Conservation (phyloP, 2,888 invertebrate species). For the Argyresthia goedartella region DNA sequence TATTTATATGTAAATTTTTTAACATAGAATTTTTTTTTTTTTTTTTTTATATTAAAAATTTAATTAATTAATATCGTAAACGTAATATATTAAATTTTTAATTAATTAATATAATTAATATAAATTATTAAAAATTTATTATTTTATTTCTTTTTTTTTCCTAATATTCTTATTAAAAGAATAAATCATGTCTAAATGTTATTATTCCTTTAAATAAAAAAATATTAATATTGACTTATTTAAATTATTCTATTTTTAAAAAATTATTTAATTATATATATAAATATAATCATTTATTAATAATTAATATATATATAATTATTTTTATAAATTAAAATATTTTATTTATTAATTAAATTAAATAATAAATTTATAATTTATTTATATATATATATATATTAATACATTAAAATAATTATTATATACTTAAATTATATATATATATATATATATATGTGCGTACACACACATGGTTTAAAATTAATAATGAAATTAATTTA, state of each 20-base stretch:
- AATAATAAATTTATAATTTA: conserved; percentile 12
- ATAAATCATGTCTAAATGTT: conserved; percentile 14
- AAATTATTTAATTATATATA: conserved; percentile 15
- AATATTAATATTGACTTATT: conserved; percentile 23
- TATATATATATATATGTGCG: neutral
- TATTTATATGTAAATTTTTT: conserved; percentile 26
- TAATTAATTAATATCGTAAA: conserved; percentile 11
- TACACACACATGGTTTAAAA: conserved; percentile 4
- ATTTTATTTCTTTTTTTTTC: conserved; percentile 10
- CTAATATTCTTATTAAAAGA: conserved; percentile 9
- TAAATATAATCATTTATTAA: neutral
- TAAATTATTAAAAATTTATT: conserved; percentile 16
- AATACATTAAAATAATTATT: conserved; percentile 22
- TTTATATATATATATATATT: conserved; percentile 19
- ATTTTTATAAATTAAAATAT: conserved; percentile 16
- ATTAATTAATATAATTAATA: conserved; percentile 10
- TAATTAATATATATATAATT: conserved; percentile 11
- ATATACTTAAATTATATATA: conserved; percentile 9
- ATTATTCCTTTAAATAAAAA: conserved; percentile 13
- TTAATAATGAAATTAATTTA: conserved; percentile 17
- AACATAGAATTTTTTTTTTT: conserved; percentile 43
- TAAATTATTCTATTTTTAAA: conserved; percentile 12
- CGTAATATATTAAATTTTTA: neutral
- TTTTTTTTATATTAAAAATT: conserved; percentile 24
- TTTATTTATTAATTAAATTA: conserved; percentile 11